Evolutionary conservation across 2,797 vertebrate species (phyloP), one percentile per base, ranked within the genome.

Genomic region (Pseudomugil gertrudae): DNA sequence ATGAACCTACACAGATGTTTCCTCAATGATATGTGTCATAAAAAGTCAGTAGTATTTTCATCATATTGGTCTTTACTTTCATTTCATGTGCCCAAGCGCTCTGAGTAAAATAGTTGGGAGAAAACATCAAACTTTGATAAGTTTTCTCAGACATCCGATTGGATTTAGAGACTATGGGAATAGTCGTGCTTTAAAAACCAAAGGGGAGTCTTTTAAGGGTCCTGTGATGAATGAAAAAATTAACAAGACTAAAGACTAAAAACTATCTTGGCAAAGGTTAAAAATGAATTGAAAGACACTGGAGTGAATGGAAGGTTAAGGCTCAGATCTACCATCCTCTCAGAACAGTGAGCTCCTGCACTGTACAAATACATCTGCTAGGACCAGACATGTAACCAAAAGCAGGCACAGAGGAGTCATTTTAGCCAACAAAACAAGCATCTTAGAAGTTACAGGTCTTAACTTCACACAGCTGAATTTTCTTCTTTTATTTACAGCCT

Each of bases 221-320:
- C 30, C 4, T 62, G 29, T 79, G 57, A 62, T 58, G 29, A 62
- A 32, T 60, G 65, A 76, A 54, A 57, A 24, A 38, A 40, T 64
- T 63, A 58, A 52, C 43, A 78, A 66, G 61, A 52, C 55, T 73
- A 47, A 78, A 66, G 61, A 52, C 55, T 73, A 47, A 75, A 45
- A 65, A 73, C 57, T 65, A 66, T 80, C 78, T 76, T 75, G 74
- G 75, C 65, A 86, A 84, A 80, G 45, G 69, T 85, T 74, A 84
- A 75, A 84, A 71, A 56, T 73, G 78, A 68, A 80, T 26, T 69
- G 66, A 88, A 86, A 77, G 84, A 86, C 87, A 83, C 79, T 84
- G 77, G 82, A 79, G 60, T 84, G 68, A 84, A 81, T 57, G 43
- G 78, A 56, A 56, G 54, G 66, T 81, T 53, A 67, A 84, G 86